A percentile compares a stretch with the other conserved stretches of the same genome.
Evolutionary conservation across 2,113 vertebrate species (phyloP).

Genomic region (Spea multiplicata): DNA sequence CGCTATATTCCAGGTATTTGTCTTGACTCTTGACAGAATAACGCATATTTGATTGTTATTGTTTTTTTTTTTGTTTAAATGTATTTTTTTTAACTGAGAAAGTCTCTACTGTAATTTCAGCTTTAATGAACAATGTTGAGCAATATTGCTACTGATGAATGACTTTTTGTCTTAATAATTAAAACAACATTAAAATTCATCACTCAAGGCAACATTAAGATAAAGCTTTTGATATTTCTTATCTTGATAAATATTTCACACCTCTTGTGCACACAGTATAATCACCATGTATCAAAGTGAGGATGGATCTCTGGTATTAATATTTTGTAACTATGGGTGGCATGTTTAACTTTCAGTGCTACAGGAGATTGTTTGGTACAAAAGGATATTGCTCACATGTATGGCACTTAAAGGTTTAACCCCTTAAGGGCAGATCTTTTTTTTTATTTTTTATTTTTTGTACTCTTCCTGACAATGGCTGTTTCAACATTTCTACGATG

Average conservation of each 20-base stretch:
- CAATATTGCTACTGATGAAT: slow-evolving; percentile 9
- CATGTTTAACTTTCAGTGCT: neutral
- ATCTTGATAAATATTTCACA: slow-evolving; percentile 41
- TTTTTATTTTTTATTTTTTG: no score
- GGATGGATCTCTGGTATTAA: slow-evolving; percentile 39
- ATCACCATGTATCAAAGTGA: slow-evolving; percentile 43
- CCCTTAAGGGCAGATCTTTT: no score
- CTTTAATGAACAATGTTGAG: slow-evolving; percentile 23
- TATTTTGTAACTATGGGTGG: slow-evolving; percentile 1
- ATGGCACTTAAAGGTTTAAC: neutral
- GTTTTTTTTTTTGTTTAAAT: neutral
- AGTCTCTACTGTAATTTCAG: neutral
- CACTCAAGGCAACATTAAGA: slow-evolving; percentile 34
- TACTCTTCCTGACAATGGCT: no score
- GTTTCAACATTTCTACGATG: no score
- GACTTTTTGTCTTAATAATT: slow-evolving; percentile 42
- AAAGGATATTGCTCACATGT: neutral
- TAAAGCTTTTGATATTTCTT: slow-evolving; percentile 35
- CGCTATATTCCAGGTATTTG: no score
- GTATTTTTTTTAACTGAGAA: neutral
- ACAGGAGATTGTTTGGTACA: neutral
- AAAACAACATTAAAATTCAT: slow-evolving; percentile 44
- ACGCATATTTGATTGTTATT: no score
- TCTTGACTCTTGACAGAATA: no score
- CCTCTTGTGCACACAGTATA: slow-evolving; percentile 27